Evolutionary conservation across 64 coral and sea anemone genomes (phyloP), one percentile per base, ranked within the genome.

Genomic region (Porites australiensis): DNA sequence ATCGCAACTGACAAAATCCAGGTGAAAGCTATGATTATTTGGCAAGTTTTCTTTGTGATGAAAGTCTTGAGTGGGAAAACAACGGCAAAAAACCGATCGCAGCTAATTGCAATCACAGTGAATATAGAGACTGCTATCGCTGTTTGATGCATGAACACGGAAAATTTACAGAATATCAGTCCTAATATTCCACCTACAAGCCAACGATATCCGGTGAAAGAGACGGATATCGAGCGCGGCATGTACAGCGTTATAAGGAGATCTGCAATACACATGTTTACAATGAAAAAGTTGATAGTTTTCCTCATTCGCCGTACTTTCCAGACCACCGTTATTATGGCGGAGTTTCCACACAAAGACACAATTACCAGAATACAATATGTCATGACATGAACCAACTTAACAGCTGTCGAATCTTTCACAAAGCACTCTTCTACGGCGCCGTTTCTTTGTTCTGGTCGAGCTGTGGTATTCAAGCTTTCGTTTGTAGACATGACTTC

Each of bases 251-350:
- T 95, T 43, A 80, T 87, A 14, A 95, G 50, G 7, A 90, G 8
- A 50, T 95, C 93, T 10, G 93, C 87, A 0, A 90, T 47, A 16
- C 87, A 77, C 88, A 95, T 95, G 37, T 90, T 95, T 6, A 90
- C 87, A 14, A 95, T 95, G 44, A 95, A 90, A 62, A 90, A 94
- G 61, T 90, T 95, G 20, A 95, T 47, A 7, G 88, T 95, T 54
- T 78, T 95, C 19, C 75, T 77, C 80, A 90, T 86, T 0, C 48
- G 62, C 50, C 47, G 49, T 19, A 90, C 88, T 71, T 52, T 95
- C 45, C 13, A 76, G 6, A 95, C 88, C 10, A 95, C 66, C 11
- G 88, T 70, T 58, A 95, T 72, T 37, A 95, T 72, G 8, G 77
- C 15, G 58, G 93, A 86, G 49, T 95, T 95, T 64, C 88, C 88